phyloP scores from a whole-genome alignment of 2,113 vertebrate genomes.

The Rhabdornis inornatus region DNA sequence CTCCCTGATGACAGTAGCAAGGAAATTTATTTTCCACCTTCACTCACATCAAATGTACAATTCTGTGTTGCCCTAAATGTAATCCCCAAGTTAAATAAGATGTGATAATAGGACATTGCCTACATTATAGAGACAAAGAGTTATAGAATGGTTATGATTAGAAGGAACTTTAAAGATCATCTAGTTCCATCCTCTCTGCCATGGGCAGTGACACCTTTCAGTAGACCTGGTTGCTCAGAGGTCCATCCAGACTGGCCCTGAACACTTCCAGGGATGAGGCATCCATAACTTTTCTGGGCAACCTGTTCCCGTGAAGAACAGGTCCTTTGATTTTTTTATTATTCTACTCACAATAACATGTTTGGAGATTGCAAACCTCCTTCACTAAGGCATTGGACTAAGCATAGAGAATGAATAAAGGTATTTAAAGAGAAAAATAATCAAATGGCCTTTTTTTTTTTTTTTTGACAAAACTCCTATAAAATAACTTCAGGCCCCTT shows the following conservation, averaged over 20 bases:
- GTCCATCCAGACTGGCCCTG: not conserved
- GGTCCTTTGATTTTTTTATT: not conserved
- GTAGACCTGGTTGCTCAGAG: not conserved
- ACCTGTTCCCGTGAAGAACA: not conserved
- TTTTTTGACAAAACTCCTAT: not conserved
- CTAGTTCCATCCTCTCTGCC: not conserved
- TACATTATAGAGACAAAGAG: not conserved
- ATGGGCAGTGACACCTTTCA: not conserved
- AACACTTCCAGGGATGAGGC: not conserved
- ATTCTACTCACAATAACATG: not conserved
- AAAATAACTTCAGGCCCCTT: not conserved
- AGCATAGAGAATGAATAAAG: not conserved
- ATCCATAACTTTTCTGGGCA: not conserved
- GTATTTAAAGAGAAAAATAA: not conserved
- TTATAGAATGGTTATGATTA: not conserved
- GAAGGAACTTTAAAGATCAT: not conserved
- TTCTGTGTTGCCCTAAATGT: not conserved
- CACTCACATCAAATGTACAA: not conserved
- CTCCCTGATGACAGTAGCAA: not conserved
- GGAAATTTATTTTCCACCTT: not conserved
- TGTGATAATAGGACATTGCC: not conserved
- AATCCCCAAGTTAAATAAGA: not conserved
- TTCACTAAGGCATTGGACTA: not conserved
- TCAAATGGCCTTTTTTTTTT: not conserved
- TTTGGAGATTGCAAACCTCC: not conserved